phyloP scores from a whole-genome alignment of 2,797 vertebrate species.

The Sebastes diploproa region DNA sequence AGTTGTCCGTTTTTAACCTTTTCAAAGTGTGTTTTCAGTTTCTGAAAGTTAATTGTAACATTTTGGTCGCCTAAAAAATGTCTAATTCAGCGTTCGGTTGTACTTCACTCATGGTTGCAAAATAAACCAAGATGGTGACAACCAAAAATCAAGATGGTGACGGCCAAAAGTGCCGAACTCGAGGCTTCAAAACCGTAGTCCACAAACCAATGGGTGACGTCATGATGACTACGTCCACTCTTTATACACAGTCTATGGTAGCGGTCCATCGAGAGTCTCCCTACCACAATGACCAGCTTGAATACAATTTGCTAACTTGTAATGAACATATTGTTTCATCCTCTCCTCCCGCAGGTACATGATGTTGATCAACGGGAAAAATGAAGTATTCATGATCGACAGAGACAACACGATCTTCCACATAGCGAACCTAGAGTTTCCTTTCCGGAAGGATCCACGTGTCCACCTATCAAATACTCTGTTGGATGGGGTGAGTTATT shows the following conservation, averaged over 20 bases:
- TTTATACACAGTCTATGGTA: no score
- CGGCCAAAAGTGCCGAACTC: no score
- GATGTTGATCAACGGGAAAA: conserved; percentile 97
- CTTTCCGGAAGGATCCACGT: conserved; percentile 93
- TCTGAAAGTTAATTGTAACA: no score
- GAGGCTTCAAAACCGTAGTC: no score
- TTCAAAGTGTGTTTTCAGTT: no score
- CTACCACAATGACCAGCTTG: not conserved
- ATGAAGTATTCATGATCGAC: conserved; percentile 97
- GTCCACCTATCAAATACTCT: conserved; percentile 92
- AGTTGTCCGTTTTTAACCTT: no score
- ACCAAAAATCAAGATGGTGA: no score
- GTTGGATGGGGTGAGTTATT: conserved; percentile 93
- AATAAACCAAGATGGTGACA: no score
- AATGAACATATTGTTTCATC: not conserved
- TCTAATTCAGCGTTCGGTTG: no score
- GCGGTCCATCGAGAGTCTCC: not conserved
- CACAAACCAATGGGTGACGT: no score
- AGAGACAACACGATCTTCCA: conserved; percentile 96
- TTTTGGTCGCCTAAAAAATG: no score
- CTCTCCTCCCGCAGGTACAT: conserved; percentile 88
- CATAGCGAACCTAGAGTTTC: conserved; percentile 94
- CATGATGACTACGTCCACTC: rapidly evolving
- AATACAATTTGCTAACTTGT: not conserved
- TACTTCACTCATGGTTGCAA: no score